Conservation (phyloP, 1,140 invertebrate species). For the Hypsibius dujardini region DNA sequence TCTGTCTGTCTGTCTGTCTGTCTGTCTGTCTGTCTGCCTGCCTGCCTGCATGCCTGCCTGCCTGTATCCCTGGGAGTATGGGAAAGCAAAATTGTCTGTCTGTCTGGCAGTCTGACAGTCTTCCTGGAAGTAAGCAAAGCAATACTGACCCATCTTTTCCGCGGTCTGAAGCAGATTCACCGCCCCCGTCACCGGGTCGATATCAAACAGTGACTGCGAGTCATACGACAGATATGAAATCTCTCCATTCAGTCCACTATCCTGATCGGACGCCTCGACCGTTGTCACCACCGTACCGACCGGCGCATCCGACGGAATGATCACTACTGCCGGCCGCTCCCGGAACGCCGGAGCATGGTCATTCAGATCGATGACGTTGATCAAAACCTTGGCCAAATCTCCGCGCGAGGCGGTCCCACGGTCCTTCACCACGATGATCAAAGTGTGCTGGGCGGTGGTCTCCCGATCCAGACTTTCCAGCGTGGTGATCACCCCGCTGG, state of each 20-base stretch:
- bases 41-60: too few relatives aligned
- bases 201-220: neutral
- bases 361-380: constrained; percentile 68
- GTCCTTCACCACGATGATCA: constrained; percentile 76
- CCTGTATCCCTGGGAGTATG: too few relatives aligned
- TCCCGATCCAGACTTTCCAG: constrained; percentile 57
- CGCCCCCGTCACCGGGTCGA: neutral
- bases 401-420: constrained; percentile 63
- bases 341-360: constrained; percentile 70
- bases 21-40: too few relatives aligned
- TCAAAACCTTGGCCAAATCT: constrained; percentile 59
- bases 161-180: neutral
- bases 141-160: neutral
- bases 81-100: too few relatives aligned
- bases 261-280: constrained; percentile 53
- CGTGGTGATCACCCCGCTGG: constrained; percentile 51
- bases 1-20: too few relatives aligned
- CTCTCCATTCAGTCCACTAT: constrained; percentile 36
- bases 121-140: too few relatives aligned
- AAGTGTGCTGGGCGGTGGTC: constrained; percentile 55
- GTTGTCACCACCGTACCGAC: constrained; percentile 32
- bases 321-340: constrained; percentile 33
- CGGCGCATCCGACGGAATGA: constrained; percentile 22
- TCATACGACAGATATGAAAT: neutral
- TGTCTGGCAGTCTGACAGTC: too few relatives aligned